Conservation (phyloP, 2,113 vertebrate species). For the Cervus canadensis region DNA sequence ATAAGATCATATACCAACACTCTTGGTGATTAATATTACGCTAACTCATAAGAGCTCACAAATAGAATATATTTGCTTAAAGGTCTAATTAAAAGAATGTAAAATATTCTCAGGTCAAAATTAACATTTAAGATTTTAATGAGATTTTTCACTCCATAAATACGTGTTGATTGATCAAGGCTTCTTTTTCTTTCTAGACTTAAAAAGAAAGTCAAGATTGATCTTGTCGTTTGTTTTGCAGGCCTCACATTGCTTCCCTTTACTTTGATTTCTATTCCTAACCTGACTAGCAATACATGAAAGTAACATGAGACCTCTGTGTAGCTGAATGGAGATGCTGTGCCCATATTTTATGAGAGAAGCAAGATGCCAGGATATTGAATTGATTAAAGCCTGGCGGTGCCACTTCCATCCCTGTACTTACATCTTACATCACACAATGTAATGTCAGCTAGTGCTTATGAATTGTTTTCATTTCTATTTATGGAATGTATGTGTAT, state of each 20-base stretch:
- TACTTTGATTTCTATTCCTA: conserved; percentile 65
- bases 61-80: conserved; percentile 27
- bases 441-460: not conserved
- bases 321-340: conserved; percentile 12
- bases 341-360: conserved; percentile 55
- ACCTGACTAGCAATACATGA: conserved; percentile 60
- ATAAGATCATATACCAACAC: not conserved
- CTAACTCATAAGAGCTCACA: not conserved
- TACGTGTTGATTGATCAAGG: conserved; percentile 56
- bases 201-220: conserved; percentile 67
- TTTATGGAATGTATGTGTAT: not conserved
- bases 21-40: not conserved
- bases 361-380: not conserved
- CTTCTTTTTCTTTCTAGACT: conserved; percentile 38
- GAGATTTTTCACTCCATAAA: conserved; percentile 60
- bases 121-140: conserved; percentile 71
- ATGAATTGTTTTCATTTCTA: not conserved
- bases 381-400: not conserved
- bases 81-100: conserved; percentile 48
- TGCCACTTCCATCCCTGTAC: not conserved
- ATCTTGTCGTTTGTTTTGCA: conserved; percentile 56
- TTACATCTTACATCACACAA: not conserved
- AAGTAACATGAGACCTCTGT: conserved; percentile 58
- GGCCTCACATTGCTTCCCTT: conserved; percentile 2
- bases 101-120: conserved; percentile 57